Base-by-base conservation (phyloP, 35 echinoderm and acorn worm species). In the Eucidaris tribuloides region DNA sequence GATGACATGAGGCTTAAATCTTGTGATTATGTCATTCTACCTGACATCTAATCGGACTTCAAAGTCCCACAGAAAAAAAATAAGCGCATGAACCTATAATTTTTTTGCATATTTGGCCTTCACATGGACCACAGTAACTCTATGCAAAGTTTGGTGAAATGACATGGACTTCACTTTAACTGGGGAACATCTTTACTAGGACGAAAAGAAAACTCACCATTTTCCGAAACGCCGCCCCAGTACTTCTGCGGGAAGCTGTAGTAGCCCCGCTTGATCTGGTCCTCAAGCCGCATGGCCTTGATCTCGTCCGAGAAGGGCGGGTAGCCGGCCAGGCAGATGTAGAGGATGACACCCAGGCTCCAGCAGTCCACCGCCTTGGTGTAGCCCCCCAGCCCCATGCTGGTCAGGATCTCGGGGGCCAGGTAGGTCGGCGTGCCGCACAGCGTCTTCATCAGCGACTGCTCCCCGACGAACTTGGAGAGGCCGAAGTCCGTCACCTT, bases 241-340 rank as follows among this genome's bases (percentile, higher is more conserved):
- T 89, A 98, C 45, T 93, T 92, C 9, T 36, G 41, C 20, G 95
- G 95, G 60, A 98, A 98, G 52, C 64, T 90, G 86, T 98, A 98
- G 58, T 86, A 89, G 4, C 95, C 95, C 56, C 95, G 46, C 63
- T 89, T 89, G 5, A 98, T 93, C 77, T 98, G 95, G 2, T 98
- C 77, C 14, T 93, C 71, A 7, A 98, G 59, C 20, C 66, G 70
- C 95, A 98, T 93, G 0, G 45, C 63, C 5, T 92, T 98, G 15
- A 98, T 81, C 48, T 98, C 90, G 3, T 98, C 95, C 30, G 95
- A 93, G 46, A 98, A 98, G 1, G 95, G 95, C 58, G 95, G 95
- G 36, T 98, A 98, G 15, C 95, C 95, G 22, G 76, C 87, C 39
- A 98, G 82, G 45, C 95, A 92, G 41, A 97, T 88, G 81, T 78